Evolutionary conservation across 2,797 vertebrate species (phyloP).

Genomic region (Argyrosomus regius): DNA sequence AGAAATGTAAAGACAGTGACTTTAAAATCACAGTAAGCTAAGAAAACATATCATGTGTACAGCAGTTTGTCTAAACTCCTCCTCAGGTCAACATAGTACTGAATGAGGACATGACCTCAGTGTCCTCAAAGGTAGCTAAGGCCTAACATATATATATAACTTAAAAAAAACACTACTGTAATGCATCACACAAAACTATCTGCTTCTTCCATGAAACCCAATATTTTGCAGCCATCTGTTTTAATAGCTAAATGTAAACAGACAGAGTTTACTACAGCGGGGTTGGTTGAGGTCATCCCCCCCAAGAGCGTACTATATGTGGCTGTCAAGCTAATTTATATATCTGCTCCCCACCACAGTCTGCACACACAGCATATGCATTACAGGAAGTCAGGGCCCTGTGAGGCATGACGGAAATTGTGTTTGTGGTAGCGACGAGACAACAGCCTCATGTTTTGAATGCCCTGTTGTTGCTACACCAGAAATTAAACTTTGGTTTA

Average conservation of each 20-base stretch:
- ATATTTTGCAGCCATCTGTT: not conserved
- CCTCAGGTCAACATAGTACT: not conserved
- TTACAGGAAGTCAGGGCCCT: slow-evolving; percentile 28
- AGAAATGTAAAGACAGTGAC: not conserved
- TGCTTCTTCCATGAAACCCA: not conserved
- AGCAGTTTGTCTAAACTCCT: not conserved
- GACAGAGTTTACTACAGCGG: slow-evolving; percentile 7
- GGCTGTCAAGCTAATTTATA: slow-evolving; percentile 11
- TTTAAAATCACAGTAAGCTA: not conserved
- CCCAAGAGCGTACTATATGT: not conserved
- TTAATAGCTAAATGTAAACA: slow-evolving; percentile 4
- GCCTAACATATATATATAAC: not conserved
- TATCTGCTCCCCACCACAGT: slow-evolving; percentile 8
- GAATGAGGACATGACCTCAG: slow-evolving; percentile 6
- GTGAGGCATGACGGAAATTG: slow-evolving; percentile 9
- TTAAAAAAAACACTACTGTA: not conserved
- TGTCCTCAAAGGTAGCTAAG: not conserved
- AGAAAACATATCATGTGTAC: not conserved
- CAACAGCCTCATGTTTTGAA: not conserved
- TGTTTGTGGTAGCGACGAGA: slow-evolving; percentile 5
- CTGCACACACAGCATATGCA: slow-evolving; percentile 14
- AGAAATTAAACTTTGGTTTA: slow-evolving; percentile 17
- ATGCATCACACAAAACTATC: not conserved
- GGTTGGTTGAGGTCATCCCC: slow-evolving; percentile 24
- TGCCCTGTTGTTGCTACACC: slow-evolving; percentile 8